Conservation (phyloP, 2,888 invertebrate genomes). For the Pristionchus fissidentatus region DNA sequence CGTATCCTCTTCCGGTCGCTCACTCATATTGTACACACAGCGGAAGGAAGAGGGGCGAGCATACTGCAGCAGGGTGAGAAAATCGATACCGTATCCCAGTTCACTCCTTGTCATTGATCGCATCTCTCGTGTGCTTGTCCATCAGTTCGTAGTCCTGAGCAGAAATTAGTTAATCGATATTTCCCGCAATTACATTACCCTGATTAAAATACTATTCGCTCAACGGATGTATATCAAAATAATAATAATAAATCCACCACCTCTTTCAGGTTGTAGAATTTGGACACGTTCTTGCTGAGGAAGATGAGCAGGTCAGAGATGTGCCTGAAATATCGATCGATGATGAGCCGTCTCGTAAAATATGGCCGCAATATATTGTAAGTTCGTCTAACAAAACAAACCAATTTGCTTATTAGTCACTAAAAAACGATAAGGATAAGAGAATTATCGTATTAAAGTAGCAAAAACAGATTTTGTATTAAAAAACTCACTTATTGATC, state of each 20-base stretch:
- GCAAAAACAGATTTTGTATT: no score
- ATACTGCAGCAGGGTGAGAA: background rate
- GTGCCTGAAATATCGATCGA: conserved; percentile 36
- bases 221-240: no score
- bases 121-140: background rate
- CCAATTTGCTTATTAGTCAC: background rate
- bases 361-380: no score
- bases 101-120: background rate
- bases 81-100: conserved; percentile 12
- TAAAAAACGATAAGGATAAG: no score
- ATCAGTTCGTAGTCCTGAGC: conserved; percentile 5
- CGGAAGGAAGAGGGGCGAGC: background rate
- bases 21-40: background rate
- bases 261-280: background rate
- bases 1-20: background rate
- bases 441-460: no score
- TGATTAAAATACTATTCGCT: background rate
- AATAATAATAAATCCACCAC: background rate
- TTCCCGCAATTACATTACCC: background rate
- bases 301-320: conserved; percentile 21
- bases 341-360: no score
- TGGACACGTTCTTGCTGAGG: conserved; percentile 35
- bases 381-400: background rate
- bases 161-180: conserved; percentile 1
- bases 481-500: conserved; percentile 11